These are phyloP conservation scores for Phenganax marumi DNA, from an alignment of 92 coral and sea anemone genomes.

Conservation along the genomic window DNA sequence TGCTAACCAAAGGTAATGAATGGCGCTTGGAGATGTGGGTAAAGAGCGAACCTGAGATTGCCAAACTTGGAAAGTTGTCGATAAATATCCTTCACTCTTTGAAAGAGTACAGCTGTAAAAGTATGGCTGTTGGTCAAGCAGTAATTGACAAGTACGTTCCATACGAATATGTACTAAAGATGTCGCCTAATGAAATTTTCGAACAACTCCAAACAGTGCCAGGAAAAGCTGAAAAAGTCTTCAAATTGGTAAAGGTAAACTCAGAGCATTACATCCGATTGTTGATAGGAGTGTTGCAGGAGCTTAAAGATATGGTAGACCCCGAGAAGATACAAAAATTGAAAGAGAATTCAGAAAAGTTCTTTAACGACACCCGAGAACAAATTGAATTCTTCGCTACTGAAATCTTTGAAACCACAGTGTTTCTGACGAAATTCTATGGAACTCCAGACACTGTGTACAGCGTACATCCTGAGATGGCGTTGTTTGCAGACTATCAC, in stretches of 20 bases:
- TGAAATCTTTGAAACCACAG: conserved; percentile 73
- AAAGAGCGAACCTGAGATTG: neutral
- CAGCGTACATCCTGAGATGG: conserved; percentile 32
- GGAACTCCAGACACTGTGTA: conserved; percentile 49
- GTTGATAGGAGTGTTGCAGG: neutral
- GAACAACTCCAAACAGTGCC: neutral
- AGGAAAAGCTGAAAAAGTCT: neutral
- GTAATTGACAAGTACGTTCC: conserved; percentile 1
- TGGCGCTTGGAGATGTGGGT: neutral
- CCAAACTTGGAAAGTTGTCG: neutral
- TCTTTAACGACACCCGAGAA: conserved; percentile 45
- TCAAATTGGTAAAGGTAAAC: neutral
- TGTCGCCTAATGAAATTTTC: conserved; percentile 35
- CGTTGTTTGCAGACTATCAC: conserved; percentile 53
- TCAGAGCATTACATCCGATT: neutral
- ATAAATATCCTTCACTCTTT: neutral
- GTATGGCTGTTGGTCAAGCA: neutral
- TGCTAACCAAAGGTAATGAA: neutral
- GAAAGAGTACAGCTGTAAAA: neutral
- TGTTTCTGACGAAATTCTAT: conserved; percentile 75
- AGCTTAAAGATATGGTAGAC: neutral
- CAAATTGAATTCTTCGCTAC: conserved; percentile 63
- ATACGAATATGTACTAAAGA: conserved; percentile 12
- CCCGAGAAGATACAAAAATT: neutral
- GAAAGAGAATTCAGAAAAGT: neutral